Evolutionary conservation across 2,888 invertebrate genomes (phyloP), one percentile per base, ranked within the genome.

Genomic region (Nudaria mundana): DNA sequence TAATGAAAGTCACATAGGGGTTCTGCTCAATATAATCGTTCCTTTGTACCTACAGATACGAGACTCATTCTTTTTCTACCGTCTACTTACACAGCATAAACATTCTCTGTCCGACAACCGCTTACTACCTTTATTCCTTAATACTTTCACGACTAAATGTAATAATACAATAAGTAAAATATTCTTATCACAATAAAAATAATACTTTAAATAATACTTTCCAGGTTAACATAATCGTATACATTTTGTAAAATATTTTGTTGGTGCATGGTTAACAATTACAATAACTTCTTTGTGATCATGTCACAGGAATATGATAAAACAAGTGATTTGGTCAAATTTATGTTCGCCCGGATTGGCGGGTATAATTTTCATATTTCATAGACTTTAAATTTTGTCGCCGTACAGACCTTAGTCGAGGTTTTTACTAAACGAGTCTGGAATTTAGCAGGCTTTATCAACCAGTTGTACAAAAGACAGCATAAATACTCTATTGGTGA

Each of bases 191-290:
- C 84, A 83, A 76, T 80, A 73, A 77, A 81, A 83, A 84, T 86
- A 86, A 87, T 85, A 86, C 85, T 85, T 85, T 71, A 67, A 76
- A 83, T 86, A 86, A 86, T 86, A 86, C 86, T 85, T 71, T 63
- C 64, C 66, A 76, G 79, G 76, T 84, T 78, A 82, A 82, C 79
- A 78, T 76, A 78, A 69, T 85, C 82, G 81, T 85, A 85, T 84
- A 85, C 82, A 79, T 76, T 63, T 71, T 57, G 68, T 57, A 66
- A 74, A 71, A 73, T 76, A 69, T 63, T 60, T 59, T 69, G 67
- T 59, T 69, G 71, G 62, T 63, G 49, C 24, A 62, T 78, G 81
- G 80, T 81, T 55, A 59, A 55, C 50, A 25, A 41, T 34, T n/a
- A n/a, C n/a, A n/a, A n/a, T n/a, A n/a, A n/a, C n/a, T n/a, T n/a